phyloP scores from a whole-genome alignment of 2,113 vertebrate species.

The Phyllostomus discolor region DNA sequence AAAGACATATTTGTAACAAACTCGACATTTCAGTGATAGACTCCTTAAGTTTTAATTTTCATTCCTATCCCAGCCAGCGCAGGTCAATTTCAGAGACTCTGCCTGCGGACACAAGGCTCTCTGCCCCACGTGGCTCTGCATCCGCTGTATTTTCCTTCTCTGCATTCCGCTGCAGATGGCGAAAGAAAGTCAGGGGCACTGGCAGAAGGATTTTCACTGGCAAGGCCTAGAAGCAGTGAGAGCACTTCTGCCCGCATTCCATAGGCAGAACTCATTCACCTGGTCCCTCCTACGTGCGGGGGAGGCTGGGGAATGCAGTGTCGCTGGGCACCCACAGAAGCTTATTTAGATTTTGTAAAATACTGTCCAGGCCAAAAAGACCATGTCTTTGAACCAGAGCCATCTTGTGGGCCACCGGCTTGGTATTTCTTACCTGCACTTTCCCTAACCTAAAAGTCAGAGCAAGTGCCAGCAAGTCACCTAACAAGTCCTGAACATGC shows the following conservation, averaged over 20 bases:
- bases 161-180: background rate
- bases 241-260: background rate
- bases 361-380: background rate
- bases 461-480: background rate
- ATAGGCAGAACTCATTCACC: background rate
- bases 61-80: background rate
- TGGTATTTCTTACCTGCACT: background rate
- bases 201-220: background rate
- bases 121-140: background rate
- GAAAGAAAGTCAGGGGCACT: too few relatives aligned
- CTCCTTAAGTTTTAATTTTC: background rate
- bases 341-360: background rate
- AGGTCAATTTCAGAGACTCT: background rate
- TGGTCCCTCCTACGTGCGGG: background rate
- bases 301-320: background rate
- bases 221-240: background rate
- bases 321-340: rapidly evolving
- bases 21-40: background rate
- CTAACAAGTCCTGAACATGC: background rate
- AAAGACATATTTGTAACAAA: background rate
- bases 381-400: background rate
- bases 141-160: background rate
- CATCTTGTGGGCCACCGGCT: background rate
- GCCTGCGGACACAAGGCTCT: background rate
- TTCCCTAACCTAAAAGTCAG: background rate